Conservation (phyloP, 2,797 vertebrate genomes). For the Myotis myotis region DNA sequence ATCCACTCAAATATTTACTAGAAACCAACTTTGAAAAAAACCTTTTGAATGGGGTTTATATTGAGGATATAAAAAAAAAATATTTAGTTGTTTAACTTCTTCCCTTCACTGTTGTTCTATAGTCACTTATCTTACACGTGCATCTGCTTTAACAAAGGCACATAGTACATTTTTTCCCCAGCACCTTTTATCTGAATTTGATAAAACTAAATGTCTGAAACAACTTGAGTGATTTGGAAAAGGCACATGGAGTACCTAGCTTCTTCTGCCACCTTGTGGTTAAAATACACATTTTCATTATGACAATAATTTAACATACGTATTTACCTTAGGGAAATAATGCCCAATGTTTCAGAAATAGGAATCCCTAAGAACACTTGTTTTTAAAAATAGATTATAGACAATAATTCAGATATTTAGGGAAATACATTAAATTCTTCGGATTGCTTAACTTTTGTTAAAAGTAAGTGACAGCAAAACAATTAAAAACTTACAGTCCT, state of each 20-base stretch:
- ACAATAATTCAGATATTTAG: not conserved
- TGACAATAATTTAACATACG: accelerated
- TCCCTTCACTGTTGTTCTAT: not conserved
- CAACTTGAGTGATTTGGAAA: not conserved
- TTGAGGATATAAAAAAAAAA: not conserved
- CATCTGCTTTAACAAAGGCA: not conserved
- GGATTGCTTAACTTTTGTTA: not conserved
- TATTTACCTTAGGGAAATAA: not conserved
- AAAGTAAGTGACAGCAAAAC: not conserved
- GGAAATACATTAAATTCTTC: not conserved
- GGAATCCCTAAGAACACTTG: not conserved
- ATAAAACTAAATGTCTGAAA: not conserved
- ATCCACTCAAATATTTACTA: not conserved
- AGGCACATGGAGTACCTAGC: not conserved
- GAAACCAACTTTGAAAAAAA: not conserved
- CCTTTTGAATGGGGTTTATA: not conserved
- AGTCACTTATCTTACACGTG: not conserved
- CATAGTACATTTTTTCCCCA: not conserved
- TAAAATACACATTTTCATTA: not conserved
- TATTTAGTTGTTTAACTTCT: not conserved
- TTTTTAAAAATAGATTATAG: not conserved
- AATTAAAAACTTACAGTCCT: not conserved
- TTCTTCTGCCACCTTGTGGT: conserved; percentile 84
- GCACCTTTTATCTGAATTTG: not conserved
- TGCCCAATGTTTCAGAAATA: not conserved